Percentiles rank a stretch among this genome's conserved stretches.
These are phyloP conservation scores for Edolisoma coerulescens DNA, from an alignment of 2,113 vertebrate genomes.

Conservation along the genomic window DNA sequence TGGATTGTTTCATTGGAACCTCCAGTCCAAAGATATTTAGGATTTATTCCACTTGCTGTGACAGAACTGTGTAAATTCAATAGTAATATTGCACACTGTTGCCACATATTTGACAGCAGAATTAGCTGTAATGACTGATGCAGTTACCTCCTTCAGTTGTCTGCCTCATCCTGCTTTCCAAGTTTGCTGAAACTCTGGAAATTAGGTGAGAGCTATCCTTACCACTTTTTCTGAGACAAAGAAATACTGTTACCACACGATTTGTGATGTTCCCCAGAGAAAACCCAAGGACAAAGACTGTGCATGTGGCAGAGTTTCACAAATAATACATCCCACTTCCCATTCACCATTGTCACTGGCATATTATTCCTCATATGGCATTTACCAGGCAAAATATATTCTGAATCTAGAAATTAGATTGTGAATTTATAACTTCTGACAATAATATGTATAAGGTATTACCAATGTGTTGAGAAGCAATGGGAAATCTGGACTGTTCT, in stretches of 20 bases:
- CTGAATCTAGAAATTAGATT: neutral
- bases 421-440: neutral
- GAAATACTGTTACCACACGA: neutral
- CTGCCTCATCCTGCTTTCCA: neutral
- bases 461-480: neutral
- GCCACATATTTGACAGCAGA: neutral
- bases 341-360: neutral
- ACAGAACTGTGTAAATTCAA: neutral
- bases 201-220: neutral
- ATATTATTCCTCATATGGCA: neutral
- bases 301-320: neutral
- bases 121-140: neutral
- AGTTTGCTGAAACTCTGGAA: neutral
- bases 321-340: neutral
- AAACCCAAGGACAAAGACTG: neutral
- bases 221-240: neutral
- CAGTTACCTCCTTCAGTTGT: neutral
- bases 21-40: neutral
- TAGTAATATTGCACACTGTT: neutral
- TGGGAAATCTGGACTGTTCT: neutral
- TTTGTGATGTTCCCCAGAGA: neutral
- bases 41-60: neutral
- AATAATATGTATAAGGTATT: neutral
- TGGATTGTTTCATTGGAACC: neutral
- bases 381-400: neutral